These are phyloP conservation scores for Caracal caracal DNA, from an alignment of 2,113 vertebrate genomes.

Conservation along the genomic window DNA sequence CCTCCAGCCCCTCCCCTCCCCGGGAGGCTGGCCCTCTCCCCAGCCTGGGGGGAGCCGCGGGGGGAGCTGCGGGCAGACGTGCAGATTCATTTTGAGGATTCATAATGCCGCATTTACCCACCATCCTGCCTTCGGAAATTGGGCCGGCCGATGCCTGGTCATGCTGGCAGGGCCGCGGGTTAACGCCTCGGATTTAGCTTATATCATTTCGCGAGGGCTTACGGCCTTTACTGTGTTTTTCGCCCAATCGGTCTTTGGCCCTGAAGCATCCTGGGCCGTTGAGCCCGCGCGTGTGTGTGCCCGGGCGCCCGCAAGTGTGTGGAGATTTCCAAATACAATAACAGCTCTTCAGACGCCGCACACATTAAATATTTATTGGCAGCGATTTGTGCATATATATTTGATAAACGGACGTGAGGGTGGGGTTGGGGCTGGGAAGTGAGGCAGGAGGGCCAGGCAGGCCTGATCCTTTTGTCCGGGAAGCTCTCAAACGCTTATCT, in stretches of 20 bases:
- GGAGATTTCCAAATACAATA: constrained; percentile 84
- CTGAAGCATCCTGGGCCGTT: constrained; percentile 62
- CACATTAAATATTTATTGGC: constrained; percentile 88
- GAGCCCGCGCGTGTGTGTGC: constrained; percentile 12
- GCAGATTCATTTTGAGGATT: constrained; percentile 87
- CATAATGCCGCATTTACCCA: constrained; percentile 87
- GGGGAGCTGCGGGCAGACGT: constrained; percentile 79
- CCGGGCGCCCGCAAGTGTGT: neutral
- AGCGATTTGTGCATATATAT: constrained; percentile 76
- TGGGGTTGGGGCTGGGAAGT: neutral
- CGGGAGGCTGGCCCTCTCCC: neutral
- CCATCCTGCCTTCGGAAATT: constrained; percentile 84
- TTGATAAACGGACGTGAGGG: constrained; percentile 77
- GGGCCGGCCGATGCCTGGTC: constrained; percentile 88
- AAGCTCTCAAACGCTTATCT: neutral
- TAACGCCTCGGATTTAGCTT: constrained; percentile 87
- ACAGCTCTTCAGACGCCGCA: constrained; percentile 70
- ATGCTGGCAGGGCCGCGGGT: constrained; percentile 85
- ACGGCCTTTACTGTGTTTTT: constrained; percentile 83
- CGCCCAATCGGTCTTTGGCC: constrained; percentile 82
- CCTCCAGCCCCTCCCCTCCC: neutral
- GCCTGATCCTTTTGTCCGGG: neutral
- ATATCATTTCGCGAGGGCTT: constrained; percentile 85
- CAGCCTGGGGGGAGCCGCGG: neutral
- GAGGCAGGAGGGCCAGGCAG: neutral